Evolutionary conservation across 2,888 invertebrate genomes (phyloP).

Genomic region (Pterostichus madidus): DNA sequence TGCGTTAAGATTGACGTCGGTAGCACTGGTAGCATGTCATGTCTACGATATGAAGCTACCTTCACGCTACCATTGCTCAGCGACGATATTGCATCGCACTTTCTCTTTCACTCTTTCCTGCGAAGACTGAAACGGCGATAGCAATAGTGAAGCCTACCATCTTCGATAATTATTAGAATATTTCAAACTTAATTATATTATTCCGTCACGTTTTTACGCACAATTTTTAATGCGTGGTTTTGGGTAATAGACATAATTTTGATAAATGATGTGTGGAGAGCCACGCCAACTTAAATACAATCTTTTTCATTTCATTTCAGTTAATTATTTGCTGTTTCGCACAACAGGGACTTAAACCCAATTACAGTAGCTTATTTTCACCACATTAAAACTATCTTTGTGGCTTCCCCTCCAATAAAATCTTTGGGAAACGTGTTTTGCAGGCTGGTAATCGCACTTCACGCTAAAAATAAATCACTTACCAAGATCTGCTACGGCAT

Average conservation of each 20-base stretch:
- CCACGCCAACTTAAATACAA: background rate
- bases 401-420: too few species aligned
- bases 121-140: constrained; percentile 34
- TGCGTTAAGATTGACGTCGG: constrained; percentile 50
- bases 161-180: constrained; percentile 46
- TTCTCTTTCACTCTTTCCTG: constrained; percentile 27
- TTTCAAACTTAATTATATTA: constrained; percentile 54
- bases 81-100: constrained; percentile 42
- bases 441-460: too few species aligned
- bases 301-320: too few species aligned
- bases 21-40: constrained; percentile 50
- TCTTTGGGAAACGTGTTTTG: too few species aligned
- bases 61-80: constrained; percentile 41
- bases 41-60: constrained; percentile 41
- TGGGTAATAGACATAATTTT: constrained; percentile 48
- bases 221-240: constrained; percentile 47
- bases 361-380: too few species aligned
- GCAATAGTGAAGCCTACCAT: background rate
- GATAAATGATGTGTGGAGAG: constrained; percentile 39
- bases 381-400: too few species aligned
- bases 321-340: too few species aligned
- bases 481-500: too few species aligned
- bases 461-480: too few species aligned
- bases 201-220: constrained; percentile 38
- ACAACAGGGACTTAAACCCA: too few species aligned